These are phyloP conservation scores for Eremophila alpestris DNA, from an alignment of 2,797 vertebrate species.

Conservation along the genomic window DNA sequence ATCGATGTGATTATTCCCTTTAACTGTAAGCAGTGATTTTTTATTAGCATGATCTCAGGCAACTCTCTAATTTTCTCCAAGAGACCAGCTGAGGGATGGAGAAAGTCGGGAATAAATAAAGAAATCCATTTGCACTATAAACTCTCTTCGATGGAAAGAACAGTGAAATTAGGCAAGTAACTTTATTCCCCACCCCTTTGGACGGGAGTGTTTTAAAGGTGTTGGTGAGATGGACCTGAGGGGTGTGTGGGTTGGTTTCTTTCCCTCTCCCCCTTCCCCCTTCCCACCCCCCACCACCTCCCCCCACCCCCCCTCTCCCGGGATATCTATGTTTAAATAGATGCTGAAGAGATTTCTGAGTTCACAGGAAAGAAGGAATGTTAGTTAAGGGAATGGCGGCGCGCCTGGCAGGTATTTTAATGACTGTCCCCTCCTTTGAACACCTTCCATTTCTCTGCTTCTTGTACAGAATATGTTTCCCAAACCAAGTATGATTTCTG, in stretches of 20 bases:
- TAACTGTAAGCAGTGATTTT: background rate
- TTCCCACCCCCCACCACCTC: background rate
- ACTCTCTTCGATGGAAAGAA: background rate
- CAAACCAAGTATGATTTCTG: conserved; percentile 5
- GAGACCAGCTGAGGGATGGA: background rate
- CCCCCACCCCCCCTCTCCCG: fast-evolving
- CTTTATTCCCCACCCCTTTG: background rate
- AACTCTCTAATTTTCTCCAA: background rate
- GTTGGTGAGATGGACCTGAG: background rate
- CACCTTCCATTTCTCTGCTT: background rate
- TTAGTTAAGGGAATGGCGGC: background rate
- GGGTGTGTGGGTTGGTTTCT: background rate
- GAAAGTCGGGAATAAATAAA: conserved; percentile 17
- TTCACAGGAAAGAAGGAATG: background rate
- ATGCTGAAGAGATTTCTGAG: conserved; percentile 1
- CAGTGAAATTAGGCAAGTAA: background rate
- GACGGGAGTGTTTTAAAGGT: background rate
- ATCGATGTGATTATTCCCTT: conserved; percentile 32
- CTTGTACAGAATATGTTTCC: background rate
- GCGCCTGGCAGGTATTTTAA: conserved; percentile 44
- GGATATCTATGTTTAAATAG: background rate
- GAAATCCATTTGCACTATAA: background rate
- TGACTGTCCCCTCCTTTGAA: conserved; percentile 16
- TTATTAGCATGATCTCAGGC: background rate
- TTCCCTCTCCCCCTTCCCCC: too few species aligned